Evolutionary conservation across 2,888 invertebrate genomes (phyloP).

Genomic region (Psylliodes chrysocephalus): DNA sequence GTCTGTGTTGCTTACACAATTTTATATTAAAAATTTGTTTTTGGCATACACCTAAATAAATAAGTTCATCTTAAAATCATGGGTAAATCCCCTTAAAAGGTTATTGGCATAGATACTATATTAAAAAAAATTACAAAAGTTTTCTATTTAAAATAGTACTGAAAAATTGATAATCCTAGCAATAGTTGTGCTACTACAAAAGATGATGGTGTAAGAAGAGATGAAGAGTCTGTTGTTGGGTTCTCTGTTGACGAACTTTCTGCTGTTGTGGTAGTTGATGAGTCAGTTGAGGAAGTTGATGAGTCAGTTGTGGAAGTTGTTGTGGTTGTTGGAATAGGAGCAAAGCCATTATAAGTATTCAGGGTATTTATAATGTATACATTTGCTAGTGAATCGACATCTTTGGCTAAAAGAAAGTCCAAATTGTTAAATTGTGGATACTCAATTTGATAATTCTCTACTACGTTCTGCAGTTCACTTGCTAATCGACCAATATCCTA

Average conservation of each 20-base stretch:
- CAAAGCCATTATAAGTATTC: conserved; percentile 23
- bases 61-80: too few species aligned
- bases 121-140: too few species aligned
- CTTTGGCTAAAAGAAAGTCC: conserved; percentile 46
- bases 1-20: too few species aligned
- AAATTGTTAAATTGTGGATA: conserved; percentile 44
- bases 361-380: conserved; percentile 26
- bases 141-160: too few species aligned
- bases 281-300: not conserved
- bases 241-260: not conserved
- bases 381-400: conserved; percentile 33
- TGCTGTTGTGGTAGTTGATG: not conserved
- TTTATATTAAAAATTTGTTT: too few species aligned
- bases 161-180: too few species aligned
- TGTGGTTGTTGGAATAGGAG: not conserved
- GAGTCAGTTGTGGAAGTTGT: not conserved
- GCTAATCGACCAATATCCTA: conserved; percentile 68
- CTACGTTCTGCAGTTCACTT: conserved; percentile 62
- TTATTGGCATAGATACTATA: too few species aligned
- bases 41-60: too few species aligned
- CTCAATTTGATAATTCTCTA: conserved; percentile 37
- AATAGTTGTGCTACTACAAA: too few species aligned
- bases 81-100: too few species aligned
- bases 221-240: not conserved
- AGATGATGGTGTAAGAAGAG: not conserved